These are phyloP conservation scores for Procavia capensis DNA, from an alignment of 2,113 vertebrate genomes.

Conservation along the genomic window DNA sequence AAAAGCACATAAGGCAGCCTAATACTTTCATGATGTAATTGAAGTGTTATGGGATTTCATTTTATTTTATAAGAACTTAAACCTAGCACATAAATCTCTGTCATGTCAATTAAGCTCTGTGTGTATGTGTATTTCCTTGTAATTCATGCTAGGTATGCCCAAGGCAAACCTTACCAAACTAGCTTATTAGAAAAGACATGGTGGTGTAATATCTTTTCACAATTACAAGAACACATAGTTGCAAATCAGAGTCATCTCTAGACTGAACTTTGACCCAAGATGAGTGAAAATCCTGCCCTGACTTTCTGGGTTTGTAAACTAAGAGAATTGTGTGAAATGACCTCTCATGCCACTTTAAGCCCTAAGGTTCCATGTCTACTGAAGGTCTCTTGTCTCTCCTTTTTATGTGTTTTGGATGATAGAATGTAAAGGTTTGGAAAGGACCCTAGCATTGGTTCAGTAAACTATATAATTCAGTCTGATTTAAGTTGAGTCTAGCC, in stretches of 20 bases:
- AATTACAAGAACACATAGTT: neutral
- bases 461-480: neutral
- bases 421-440: neutral
- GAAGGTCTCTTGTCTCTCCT: neutral
- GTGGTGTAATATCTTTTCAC: neutral
- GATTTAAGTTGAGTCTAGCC: neutral
- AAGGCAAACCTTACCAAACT: conserved; percentile 31
- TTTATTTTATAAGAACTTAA: conserved; percentile 73
- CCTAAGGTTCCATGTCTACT: neutral
- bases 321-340: neutral
- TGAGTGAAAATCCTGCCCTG: neutral
- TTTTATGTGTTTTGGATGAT: neutral
- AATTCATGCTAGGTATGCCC: conserved; percentile 62
- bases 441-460: neutral
- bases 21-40: conserved; percentile 67
- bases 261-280: neutral
- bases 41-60: conserved; percentile 67
- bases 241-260: neutral
- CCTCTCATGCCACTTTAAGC: neutral
- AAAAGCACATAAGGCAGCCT: conserved; percentile 59
- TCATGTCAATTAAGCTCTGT: conserved; percentile 45
- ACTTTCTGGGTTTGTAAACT: neutral
- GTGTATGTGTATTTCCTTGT: neutral
- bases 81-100: conserved; percentile 58
- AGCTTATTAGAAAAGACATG: neutral